Base-by-base conservation (phyloP, 2,113 vertebrate species). In the Indri indri region DNA sequence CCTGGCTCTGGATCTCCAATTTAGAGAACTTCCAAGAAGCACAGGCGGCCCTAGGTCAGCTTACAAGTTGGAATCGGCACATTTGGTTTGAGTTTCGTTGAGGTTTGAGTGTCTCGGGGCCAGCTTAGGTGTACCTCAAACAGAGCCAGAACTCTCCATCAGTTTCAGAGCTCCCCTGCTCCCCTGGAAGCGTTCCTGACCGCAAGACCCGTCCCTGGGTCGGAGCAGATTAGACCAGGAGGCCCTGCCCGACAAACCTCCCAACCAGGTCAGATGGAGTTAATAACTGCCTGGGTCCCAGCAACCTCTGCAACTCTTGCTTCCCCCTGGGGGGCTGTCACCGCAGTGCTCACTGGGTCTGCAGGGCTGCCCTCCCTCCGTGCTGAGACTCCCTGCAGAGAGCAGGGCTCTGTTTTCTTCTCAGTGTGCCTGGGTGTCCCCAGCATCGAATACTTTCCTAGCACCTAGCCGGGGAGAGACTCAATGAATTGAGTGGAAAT, bases 51-150 rank as follows among this genome's bases (percentile, higher is more conserved):
- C 40, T 40, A 32, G 86, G 70, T 98, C 57, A 79, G 45, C 8
- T 97, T 97, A 96, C 97, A 68, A 40, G 6, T 59, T 89, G 90
- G 94, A 96, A 47, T 92, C 8, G 74, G 83, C 71, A 63, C 54
- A 68, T 25, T 37, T 3, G 70, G 95, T 83, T 97, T 94, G 92
- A 87, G 65, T 98, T 96, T 94, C 97, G 81, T 66, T 92, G 96
- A 96, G 94, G 92, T 93, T 96, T 92, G 79, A 59, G 16, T 32
- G 57, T 95, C 79, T 91, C 45, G 42, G 47, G 90, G 90, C 70
- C 96, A 97, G 95, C 85, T 96, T 96, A 97, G 94, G 95, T 97
- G 94, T 96, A 88, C 92, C 84, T 94, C 30, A 17, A 54, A 71
- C 52, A 82, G 81, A 54, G 92, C 97, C 97, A 98, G 45, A 40